A percentile compares a stretch with the other conserved stretches of the same genome.
Evolutionary conservation across 2,888 invertebrate genomes (phyloP).

Genomic region (Eilema sororculum): DNA sequence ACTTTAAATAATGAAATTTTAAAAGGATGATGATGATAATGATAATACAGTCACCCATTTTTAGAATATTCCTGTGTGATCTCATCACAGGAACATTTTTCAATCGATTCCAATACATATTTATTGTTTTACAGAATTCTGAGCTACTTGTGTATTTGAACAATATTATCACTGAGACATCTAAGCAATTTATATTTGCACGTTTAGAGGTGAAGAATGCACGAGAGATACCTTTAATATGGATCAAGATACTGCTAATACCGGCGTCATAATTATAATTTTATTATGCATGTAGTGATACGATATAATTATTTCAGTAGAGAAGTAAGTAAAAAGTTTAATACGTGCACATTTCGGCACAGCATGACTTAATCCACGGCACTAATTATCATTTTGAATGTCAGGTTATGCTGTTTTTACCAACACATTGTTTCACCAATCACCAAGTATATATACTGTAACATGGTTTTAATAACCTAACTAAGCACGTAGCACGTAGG

Average conservation of each 20-base stretch:
- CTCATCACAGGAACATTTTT: not conserved
- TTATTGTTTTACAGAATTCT: not conserved
- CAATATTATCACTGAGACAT: not conserved
- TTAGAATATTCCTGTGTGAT: too few species aligned
- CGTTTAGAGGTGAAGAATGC: too few species aligned
- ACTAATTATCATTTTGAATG: not conserved
- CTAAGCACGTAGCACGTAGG: too few species aligned
- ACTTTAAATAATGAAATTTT: too few species aligned
- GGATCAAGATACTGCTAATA: not conserved
- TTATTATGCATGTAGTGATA: not conserved
- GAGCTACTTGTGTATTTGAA: not conserved
- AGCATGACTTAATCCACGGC: not conserved
- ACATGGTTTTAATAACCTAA: too few species aligned
- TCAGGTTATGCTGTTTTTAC: not conserved
- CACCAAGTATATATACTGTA: too few species aligned
- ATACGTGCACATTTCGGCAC: not conserved
- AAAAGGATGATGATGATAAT: too few species aligned
- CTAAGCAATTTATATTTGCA: too few species aligned
- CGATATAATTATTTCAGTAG: not conserved
- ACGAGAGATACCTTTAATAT: too few species aligned
- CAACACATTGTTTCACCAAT: not conserved
- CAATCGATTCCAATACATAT: not conserved
- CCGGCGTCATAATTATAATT: not conserved
- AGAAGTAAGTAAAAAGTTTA: not conserved
- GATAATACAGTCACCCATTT: too few species aligned